A percentile compares a stretch with the other conserved stretches of the same genome.
phyloP scores from a whole-genome alignment of 2,888 invertebrate genomes.

The Ryuthela nishihirai region DNA sequence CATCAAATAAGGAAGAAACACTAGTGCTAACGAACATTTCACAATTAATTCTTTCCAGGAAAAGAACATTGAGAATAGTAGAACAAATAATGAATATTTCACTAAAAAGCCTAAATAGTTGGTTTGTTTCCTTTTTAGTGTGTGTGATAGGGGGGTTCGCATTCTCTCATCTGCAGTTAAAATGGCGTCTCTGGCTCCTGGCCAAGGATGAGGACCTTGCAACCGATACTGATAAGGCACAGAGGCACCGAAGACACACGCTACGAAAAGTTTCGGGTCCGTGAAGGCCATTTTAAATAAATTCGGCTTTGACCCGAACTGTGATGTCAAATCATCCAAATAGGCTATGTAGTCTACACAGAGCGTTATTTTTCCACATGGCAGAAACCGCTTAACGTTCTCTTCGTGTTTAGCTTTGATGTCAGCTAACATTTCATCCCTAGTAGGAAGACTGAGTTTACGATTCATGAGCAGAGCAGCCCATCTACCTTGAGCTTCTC shows the following conservation, averaged over 20 bases:
- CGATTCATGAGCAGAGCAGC: constrained; percentile 23
- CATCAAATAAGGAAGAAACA: too few relatives aligned
- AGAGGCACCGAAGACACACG: constrained; percentile 25
- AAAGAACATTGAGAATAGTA: too few relatives aligned
- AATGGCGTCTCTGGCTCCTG: constrained; percentile 33
- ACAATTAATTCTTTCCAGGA: too few relatives aligned
- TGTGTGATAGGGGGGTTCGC: constrained; percentile 10
- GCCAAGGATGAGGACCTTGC: constrained; percentile 35
- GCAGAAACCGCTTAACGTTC: constrained; percentile 13
- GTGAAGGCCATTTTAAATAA: constrained; percentile 45
- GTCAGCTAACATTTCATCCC: constrained; percentile 28
- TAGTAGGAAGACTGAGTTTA: constrained; percentile 9
- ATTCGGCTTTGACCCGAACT: constrained; percentile 51
- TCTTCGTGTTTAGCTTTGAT: background rate
- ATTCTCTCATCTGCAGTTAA: constrained; percentile 24
- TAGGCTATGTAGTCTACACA: constrained; percentile 45
- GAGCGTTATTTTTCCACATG: constrained; percentile 16
- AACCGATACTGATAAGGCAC: constrained; percentile 36
- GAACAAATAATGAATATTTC: too few relatives aligned
- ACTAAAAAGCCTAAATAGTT: too few relatives aligned
- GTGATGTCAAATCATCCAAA: constrained; percentile 53
- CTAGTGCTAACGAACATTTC: too few relatives aligned
- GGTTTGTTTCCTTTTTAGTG: too few relatives aligned
- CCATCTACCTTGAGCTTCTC: constrained; percentile 41
- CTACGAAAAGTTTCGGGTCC: constrained; percentile 34